These are phyloP conservation scores for Caenorhabditis auriculariae DNA, from an alignment of 2,888 invertebrate species.

Conservation along the genomic window DNA sequence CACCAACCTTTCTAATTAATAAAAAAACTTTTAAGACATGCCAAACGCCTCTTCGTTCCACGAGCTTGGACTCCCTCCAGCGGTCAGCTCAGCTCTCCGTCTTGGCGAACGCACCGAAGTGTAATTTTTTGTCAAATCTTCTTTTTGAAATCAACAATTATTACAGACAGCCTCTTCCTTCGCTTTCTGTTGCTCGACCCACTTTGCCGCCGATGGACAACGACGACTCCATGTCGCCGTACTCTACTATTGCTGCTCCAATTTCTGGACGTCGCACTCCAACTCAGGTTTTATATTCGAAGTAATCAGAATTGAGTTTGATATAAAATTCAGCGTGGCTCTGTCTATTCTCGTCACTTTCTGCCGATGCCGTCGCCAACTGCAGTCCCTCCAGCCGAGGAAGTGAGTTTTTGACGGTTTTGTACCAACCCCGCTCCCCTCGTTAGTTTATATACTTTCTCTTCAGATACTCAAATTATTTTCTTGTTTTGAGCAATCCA, in stretches of 20 bases:
- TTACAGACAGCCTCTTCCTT: slow-evolving; percentile 2
- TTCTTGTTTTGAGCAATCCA: too few relatives aligned
- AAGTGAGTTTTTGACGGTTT: slow-evolving; percentile 12
- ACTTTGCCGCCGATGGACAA: slow-evolving; percentile 17
- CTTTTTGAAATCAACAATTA: not conserved
- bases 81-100: slow-evolving; percentile 29
- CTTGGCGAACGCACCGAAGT: slow-evolving; percentile 28
- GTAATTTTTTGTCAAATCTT: slow-evolving; percentile 2
- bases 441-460: too few relatives aligned
- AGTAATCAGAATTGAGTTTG: too few relatives aligned
- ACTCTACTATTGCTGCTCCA: not conserved
- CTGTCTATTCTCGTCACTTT: slow-evolving; percentile 35
- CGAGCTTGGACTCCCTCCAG: slow-evolving; percentile 25
- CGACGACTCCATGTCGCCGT: slow-evolving; percentile 7
- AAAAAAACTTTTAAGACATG: slow-evolving; percentile 10
- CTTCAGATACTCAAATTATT: too few relatives aligned
- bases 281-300: slow-evolving; percentile 1
- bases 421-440: not conserved
- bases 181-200: slow-evolving; percentile 14
- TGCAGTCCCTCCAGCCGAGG: not conserved
- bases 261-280: slow-evolving; percentile 26
- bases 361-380: slow-evolving; percentile 3
- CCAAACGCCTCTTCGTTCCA: slow-evolving; percentile 29
- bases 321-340: slow-evolving; percentile 6
- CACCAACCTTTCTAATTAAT: too few relatives aligned